Conservation (phyloP, 2,888 invertebrate genomes). For the Tenthredo distinguenda region DNA sequence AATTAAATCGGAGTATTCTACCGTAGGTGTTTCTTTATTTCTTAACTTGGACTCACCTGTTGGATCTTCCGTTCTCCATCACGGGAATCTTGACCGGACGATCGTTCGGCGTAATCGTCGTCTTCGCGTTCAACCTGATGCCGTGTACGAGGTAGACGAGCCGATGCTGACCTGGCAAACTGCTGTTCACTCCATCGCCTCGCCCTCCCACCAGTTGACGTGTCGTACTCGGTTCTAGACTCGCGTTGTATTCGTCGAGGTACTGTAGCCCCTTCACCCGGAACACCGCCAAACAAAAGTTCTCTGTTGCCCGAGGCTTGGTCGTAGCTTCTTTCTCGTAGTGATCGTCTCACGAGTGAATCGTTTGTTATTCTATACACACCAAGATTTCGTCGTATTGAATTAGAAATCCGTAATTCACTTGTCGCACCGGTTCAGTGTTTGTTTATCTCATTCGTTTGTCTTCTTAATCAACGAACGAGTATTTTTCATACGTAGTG, state of each 20-base stretch:
- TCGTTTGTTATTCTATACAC: slow-evolving; percentile 63
- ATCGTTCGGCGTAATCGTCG: slow-evolving; percentile 76
- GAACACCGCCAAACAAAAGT: slow-evolving; percentile 58
- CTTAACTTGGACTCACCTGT: slow-evolving; percentile 79
- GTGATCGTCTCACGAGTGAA: slow-evolving; percentile 69
- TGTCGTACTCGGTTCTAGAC: slow-evolving; percentile 60
- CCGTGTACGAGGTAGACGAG: slow-evolving; percentile 84
- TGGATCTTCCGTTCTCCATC: slow-evolving; percentile 89
- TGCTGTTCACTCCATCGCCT: slow-evolving; percentile 78
- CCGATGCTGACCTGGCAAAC: slow-evolving; percentile 91
- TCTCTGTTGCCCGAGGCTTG: slow-evolving; percentile 58
- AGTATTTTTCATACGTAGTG: not conserved
- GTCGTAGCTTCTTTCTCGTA: slow-evolving; percentile 70
- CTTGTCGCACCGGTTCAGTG: not conserved
- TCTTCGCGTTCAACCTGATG: slow-evolving; percentile 76
- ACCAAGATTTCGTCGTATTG: not conserved
- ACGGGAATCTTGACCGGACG: slow-evolving; percentile 75
- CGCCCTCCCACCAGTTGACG: slow-evolving; percentile 63
- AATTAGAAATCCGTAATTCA: not conserved
- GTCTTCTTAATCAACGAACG: not conserved
- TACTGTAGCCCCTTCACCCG: slow-evolving; percentile 65
- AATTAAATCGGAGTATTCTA: not conserved
- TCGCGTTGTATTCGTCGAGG: slow-evolving; percentile 68
- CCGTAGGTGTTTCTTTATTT: not conserved
- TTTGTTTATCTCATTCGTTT: not conserved